Evolutionary conservation across 2,888 invertebrate genomes (phyloP), one percentile per base, ranked within the genome.

Genomic region (Xylocampa areola): DNA sequence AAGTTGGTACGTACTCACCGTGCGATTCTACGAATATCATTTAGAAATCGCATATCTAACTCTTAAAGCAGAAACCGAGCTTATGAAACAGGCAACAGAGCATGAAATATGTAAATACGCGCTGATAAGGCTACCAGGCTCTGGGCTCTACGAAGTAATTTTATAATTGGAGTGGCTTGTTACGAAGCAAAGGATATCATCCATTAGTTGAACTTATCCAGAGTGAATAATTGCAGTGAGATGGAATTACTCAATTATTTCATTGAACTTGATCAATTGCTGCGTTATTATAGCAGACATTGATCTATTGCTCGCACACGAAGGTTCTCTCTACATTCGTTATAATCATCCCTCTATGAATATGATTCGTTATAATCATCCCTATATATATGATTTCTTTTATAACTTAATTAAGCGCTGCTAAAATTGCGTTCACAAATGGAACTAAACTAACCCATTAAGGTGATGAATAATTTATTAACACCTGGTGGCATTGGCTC

Each of bases 151-250:
- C 58, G 41, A 51, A 54, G 53, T 51, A 51, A 62, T 44, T n/a
- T 57, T 58, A 52, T 63, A 48, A 70, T 74, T 60, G 52, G 21
- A 57, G 57, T 69, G 27, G 51, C 59, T 41, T 68, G 43, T 64
- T 52, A 57, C 43, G 40, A 37, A 40, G 39, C 39, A 16, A 60
- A 73, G 81, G 81, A 83, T 77, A 79, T 77, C 64, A 59, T 59
- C 45, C 58, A 80, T 79, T 81, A 76, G 58, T 41, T 40, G 54
- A 50, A 69, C 57, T 68, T 68, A 70, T 67, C 57, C 51, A 44
- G 44, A 79, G 70, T 73, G 61, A 72, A 71, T 77, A 73, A 80
- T 78, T 73, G 68, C 67, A 52, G 54, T 48, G 65, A 60, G 43
- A 51, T 58, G 43, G 41, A 40, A 48, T 64, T 62, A 54, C 53